Percentiles rank a stretch among this genome's conserved stretches.
Evolutionary conservation across 1,140 invertebrate genomes (phyloP).

Genomic region (Heliconius melpomene): DNA sequence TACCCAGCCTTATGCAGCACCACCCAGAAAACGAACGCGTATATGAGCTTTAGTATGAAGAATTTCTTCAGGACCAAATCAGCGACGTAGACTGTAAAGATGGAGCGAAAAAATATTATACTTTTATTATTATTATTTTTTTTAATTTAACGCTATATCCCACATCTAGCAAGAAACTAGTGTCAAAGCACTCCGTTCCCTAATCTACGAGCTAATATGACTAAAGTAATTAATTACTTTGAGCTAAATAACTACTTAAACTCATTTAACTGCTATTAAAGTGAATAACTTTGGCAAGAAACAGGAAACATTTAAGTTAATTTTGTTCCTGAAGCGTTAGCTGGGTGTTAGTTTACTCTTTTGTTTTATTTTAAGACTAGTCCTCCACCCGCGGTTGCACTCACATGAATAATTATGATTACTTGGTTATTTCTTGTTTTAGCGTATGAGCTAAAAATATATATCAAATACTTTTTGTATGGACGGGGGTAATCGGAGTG

Average conservation of each 20-base stretch:
- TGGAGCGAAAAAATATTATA: not conserved
- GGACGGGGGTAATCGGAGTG: too few species aligned
- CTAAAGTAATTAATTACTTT: not conserved
- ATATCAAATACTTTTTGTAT: too few species aligned
- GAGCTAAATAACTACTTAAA: not conserved
- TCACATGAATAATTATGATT: too few species aligned
- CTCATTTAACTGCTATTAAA: not conserved
- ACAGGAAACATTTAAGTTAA: not conserved
- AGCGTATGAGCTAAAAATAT: too few species aligned
- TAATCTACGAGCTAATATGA: not conserved
- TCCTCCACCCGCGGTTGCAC: not conserved
- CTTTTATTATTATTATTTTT: not conserved
- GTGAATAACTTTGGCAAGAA: not conserved
- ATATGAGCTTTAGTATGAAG: conserved; percentile 68
- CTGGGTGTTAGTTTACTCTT: not conserved
- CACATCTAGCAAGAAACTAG: not conserved
- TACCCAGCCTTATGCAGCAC: conserved; percentile 73
- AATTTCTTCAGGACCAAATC: conserved; percentile 71
- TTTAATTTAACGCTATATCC: too few species aligned
- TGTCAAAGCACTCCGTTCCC: too few species aligned
- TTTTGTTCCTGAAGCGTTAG: not conserved
- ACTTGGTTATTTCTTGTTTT: too few species aligned
- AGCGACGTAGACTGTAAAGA: conserved; percentile 62
- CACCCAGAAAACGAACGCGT: conserved; percentile 70
- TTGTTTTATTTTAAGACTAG: not conserved